phyloP scores from a whole-genome alignment of 2,797 vertebrate species.

The Australoheros facetus region DNA sequence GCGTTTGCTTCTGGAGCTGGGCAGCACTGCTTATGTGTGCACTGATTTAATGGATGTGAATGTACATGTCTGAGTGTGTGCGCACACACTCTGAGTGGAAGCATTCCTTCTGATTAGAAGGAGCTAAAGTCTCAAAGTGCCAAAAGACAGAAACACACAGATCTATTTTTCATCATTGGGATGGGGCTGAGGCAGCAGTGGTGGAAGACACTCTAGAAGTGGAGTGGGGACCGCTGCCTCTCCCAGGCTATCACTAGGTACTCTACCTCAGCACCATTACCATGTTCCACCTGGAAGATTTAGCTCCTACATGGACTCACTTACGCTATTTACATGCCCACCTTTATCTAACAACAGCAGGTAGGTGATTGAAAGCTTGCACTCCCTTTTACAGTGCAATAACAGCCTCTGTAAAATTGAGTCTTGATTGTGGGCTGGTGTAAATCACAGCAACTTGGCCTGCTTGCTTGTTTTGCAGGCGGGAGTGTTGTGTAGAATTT shows the following conservation, averaged over 20 bases:
- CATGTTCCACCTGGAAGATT: slow-evolving; percentile 63
- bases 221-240: slow-evolving; percentile 44
- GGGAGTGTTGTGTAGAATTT: slow-evolving; percentile 60
- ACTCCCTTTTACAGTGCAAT: slow-evolving; percentile 61
- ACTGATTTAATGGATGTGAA: slow-evolving; percentile 54
- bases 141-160: slow-evolving; percentile 57
- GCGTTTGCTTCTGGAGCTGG: slow-evolving; percentile 37
- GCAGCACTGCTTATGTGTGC: slow-evolving; percentile 47
- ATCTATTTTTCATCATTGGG: slow-evolving; percentile 66
- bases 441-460: slow-evolving; percentile 71
- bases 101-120: slow-evolving; percentile 68
- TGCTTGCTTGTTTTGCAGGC: slow-evolving; percentile 41
- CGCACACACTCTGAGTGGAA: slow-evolving; percentile 34
- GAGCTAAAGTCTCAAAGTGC: slow-evolving; percentile 52
- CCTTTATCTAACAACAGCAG: slow-evolving; percentile 74
- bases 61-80: slow-evolving; percentile 27
- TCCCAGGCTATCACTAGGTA: slow-evolving; percentile 42
- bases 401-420: slow-evolving; percentile 68
- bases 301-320: slow-evolving; percentile 47
- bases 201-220: slow-evolving; percentile 53
- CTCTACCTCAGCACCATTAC: slow-evolving; percentile 38
- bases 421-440: slow-evolving; percentile 67
- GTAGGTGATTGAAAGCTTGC: slow-evolving; percentile 68
- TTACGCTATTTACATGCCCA: slow-evolving; percentile 70
- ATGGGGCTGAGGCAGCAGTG: slow-evolving; percentile 48